Evolutionary conservation across 2,888 invertebrate genomes (phyloP).

Genomic region (Drosophila formosana): DNA sequence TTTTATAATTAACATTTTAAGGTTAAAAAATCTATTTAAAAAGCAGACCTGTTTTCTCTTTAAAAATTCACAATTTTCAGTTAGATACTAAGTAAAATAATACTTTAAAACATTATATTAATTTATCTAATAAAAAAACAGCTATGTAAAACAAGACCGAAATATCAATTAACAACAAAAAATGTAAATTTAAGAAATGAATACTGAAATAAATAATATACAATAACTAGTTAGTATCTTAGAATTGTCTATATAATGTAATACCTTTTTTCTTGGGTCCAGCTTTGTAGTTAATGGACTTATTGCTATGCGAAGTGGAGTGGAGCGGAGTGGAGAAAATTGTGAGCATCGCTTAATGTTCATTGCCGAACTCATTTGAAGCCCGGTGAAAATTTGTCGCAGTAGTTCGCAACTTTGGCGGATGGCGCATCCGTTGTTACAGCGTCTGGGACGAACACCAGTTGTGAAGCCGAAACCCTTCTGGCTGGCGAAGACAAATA

Average conservation of each 20-base stretch:
- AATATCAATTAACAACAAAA: too few relatives aligned
- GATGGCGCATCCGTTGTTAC: conserved; percentile 30
- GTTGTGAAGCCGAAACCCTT: conserved; percentile 3
- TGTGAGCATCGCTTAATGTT: conserved; percentile 15
- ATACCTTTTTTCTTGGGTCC: background rate
- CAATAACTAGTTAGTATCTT: background rate
- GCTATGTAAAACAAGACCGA: too few relatives aligned
- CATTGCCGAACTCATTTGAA: conserved; percentile 25
- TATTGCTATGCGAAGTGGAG: background rate
- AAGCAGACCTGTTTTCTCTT: too few relatives aligned
- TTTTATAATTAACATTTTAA: too few relatives aligned
- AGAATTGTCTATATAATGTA: background rate
- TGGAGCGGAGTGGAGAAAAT: background rate
- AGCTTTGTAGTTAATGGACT: conserved; percentile 4
- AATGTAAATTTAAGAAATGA: background rate
- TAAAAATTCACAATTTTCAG: too few relatives aligned
- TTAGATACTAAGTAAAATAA: too few relatives aligned
- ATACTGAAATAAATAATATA: background rate
- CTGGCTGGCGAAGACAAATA: conserved; percentile 55
- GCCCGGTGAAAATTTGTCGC: conserved; percentile 31
- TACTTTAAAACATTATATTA: too few relatives aligned
- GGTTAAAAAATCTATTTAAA: too few relatives aligned
- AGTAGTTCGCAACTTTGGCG: conserved; percentile 34
- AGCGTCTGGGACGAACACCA: conserved; percentile 3
- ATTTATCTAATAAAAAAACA: too few relatives aligned